Evolutionary conservation across 2,113 vertebrate species (phyloP).

Genomic region (Equus quagga): DNA sequence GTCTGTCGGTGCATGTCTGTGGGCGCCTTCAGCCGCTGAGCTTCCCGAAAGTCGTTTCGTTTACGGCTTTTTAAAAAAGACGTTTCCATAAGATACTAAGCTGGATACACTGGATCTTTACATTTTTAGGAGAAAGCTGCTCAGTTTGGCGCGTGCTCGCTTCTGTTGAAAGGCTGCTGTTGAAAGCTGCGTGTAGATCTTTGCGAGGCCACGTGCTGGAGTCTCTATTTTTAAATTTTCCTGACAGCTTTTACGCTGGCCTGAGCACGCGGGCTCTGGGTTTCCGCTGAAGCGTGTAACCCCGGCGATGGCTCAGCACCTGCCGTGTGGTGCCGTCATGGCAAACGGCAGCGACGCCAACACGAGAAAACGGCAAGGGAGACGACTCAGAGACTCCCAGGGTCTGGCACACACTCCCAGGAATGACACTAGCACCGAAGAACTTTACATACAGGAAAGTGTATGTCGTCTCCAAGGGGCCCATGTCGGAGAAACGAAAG

Average conservation of each 20-base stretch:
- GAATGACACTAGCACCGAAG: no score
- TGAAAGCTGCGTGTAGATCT: slow-evolving; percentile 43
- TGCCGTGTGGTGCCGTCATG: slow-evolving; percentile 19
- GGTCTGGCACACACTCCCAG: background rate
- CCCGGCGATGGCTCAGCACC: slow-evolving; percentile 57
- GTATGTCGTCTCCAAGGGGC: background rate
- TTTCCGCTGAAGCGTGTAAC: slow-evolving; percentile 73
- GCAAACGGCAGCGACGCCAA: slow-evolving; percentile 34
- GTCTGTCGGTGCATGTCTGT: background rate
- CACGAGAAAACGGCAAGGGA: slow-evolving; percentile 53
- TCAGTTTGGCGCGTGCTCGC: slow-evolving; percentile 31
- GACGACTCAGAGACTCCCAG: background rate
- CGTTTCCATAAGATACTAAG: slow-evolving; percentile 38
- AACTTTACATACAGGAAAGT: background rate
- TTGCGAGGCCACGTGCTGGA: slow-evolving; percentile 35
- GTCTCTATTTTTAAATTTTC: slow-evolving; percentile 71
- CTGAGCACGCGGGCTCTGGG: slow-evolving; percentile 36
- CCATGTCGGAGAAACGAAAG: background rate
- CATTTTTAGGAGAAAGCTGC: slow-evolving; percentile 40
- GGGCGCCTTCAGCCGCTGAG: background rate
- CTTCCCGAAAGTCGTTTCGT: slow-evolving; percentile 20
- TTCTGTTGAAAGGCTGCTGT: slow-evolving; percentile 59
- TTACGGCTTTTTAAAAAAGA: background rate
- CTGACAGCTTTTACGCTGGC: slow-evolving; percentile 69
- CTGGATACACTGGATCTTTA: slow-evolving; percentile 54